These are phyloP conservation scores for Biston betularia DNA, from an alignment of 2,888 invertebrate species.

Conservation along the genomic window DNA sequence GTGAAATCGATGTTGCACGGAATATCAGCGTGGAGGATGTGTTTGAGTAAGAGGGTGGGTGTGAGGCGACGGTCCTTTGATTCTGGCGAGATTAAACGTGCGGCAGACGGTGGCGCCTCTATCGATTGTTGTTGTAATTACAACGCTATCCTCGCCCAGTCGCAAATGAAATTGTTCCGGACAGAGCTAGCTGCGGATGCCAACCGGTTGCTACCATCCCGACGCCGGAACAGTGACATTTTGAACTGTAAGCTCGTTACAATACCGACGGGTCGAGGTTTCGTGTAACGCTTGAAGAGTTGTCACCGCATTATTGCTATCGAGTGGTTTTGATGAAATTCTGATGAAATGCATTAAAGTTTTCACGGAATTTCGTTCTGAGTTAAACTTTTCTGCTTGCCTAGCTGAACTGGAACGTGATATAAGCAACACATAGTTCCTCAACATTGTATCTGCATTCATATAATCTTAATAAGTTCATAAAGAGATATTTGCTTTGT, in stretches of 20 bases:
- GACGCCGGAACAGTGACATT: constrained; percentile 55
- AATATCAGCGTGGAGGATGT: constrained; percentile 52
- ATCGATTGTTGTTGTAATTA: constrained; percentile 87
- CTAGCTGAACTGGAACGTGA: neutral
- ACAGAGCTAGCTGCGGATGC: constrained; percentile 81
- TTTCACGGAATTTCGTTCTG: constrained; percentile 36
- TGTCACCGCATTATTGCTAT: constrained; percentile 60
- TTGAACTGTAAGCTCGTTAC: constrained; percentile 61
- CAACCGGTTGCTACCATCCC: constrained; percentile 74
- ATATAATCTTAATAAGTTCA: neutral
- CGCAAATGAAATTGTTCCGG: constrained; percentile 86
- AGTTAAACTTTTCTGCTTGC: constrained; percentile 22
- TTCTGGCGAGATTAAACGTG: constrained; percentile 86
- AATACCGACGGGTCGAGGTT: constrained; percentile 45
- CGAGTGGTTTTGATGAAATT: constrained; percentile 64
- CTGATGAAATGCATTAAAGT: constrained; percentile 59
- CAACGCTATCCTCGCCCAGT: constrained; percentile 85
- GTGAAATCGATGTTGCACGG: constrained; percentile 22
- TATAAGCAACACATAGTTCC: neutral
- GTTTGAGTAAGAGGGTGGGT: constrained; percentile 69
- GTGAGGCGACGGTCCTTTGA: constrained; percentile 84
- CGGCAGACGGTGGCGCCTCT: constrained; percentile 86
- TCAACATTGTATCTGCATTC: neutral
- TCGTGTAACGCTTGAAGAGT: constrained; percentile 34
- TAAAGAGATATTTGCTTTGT: neutral